These are phyloP conservation scores for Crotalus horridus DNA, from an alignment of 2,113 vertebrate genomes.

Conservation along the genomic window DNA sequence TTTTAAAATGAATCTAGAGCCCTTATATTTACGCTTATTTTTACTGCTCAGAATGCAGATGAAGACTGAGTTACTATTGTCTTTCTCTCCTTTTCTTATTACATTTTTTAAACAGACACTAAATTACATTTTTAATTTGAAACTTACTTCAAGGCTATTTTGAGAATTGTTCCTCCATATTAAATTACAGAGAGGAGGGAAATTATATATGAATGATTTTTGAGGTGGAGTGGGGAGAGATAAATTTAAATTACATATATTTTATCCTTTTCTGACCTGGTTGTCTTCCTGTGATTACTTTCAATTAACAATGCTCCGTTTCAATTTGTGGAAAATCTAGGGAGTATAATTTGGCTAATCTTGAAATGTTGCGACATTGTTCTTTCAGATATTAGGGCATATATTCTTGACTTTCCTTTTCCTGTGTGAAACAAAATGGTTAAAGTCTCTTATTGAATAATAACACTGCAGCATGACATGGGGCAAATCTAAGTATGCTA, in stretches of 20 bases:
- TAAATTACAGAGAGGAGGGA: neutral
- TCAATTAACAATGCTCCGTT: neutral
- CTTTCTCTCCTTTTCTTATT: neutral
- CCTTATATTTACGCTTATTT: neutral
- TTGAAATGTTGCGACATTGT: constrained; percentile 5
- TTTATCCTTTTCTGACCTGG: neutral
- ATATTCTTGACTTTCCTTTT: neutral
- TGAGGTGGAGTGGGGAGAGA: neutral
- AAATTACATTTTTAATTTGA: neutral
- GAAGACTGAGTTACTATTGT: neutral
- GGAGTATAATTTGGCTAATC: neutral
- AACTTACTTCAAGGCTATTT: neutral
- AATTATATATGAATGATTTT: neutral
- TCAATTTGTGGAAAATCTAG: constrained; percentile 10
- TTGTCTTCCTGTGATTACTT: neutral
- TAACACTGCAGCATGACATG: neutral
- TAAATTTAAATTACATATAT: neutral
- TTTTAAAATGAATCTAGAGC: neutral
- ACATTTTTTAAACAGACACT: neutral
- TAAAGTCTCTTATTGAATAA: neutral
- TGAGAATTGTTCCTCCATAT: neutral
- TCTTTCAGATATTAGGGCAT: constrained; percentile 10
- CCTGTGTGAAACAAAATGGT: rapidly evolving
- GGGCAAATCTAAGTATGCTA: neutral
- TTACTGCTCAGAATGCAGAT: neutral